Evolutionary conservation across 2,888 invertebrate species (phyloP).

Genomic region (Resseliella maxima): DNA sequence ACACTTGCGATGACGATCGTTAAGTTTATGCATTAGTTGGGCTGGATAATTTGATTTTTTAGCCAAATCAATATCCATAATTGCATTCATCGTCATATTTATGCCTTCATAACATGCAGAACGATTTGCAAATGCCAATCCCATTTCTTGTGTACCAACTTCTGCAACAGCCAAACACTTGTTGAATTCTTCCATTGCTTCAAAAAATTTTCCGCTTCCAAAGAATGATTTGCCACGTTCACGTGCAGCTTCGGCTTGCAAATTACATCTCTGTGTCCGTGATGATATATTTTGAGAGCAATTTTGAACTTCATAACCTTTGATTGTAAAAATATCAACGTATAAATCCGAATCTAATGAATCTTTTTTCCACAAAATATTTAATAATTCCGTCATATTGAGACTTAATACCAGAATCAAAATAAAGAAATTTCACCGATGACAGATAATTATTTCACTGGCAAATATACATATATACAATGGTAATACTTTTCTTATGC

Average conservation of each 20-base stretch:
- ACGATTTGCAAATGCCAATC: constrained; percentile 1
- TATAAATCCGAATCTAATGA: too few relatives aligned
- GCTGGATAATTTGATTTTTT: background rate
- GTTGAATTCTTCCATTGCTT: background rate
- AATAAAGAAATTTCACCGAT: too few relatives aligned
- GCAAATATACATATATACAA: too few relatives aligned
- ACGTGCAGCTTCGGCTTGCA: background rate
- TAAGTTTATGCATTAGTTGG: background rate
- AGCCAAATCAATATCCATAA: background rate
- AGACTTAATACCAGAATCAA: too few relatives aligned
- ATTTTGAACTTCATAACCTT: too few relatives aligned
- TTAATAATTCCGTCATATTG: too few relatives aligned
- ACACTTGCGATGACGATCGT: background rate
- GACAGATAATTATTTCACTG: too few relatives aligned
- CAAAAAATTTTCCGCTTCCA: background rate
- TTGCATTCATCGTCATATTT: background rate
- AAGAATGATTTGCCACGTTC: background rate
- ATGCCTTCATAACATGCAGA: background rate
- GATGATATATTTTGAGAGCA: too few relatives aligned
- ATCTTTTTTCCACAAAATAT: too few relatives aligned
- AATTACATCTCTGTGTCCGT: background rate
- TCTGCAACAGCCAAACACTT: background rate
- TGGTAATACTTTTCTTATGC: too few relatives aligned
- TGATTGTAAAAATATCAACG: too few relatives aligned
- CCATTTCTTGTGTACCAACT: background rate